Conservation (phyloP, 2,113 vertebrate species). For the Genyomyrus donnyi region DNA sequence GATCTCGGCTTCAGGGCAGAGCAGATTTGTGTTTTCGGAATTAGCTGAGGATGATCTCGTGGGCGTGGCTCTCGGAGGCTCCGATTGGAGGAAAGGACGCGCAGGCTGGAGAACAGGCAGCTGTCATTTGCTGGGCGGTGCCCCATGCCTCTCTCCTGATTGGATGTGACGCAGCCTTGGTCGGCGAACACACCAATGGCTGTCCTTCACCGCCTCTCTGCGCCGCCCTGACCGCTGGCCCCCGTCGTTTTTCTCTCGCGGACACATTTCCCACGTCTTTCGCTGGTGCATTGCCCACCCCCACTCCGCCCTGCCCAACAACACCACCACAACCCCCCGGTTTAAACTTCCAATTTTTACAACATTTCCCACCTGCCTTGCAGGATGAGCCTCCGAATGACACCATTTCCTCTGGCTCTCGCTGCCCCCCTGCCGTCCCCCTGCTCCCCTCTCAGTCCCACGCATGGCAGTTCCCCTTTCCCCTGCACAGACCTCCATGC, state of each 20-base stretch:
- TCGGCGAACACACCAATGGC: not conserved
- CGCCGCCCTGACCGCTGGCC: not conserved
- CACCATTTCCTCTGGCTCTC: slow-evolving; percentile 40
- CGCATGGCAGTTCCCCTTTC: slow-evolving; percentile 52
- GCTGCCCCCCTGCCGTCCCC: slow-evolving; percentile 31
- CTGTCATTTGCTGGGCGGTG: not conserved
- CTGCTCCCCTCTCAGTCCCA: slow-evolving; percentile 25
- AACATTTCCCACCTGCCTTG: slow-evolving; percentile 20
- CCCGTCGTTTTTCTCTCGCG: not conserved
- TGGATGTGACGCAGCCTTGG: slow-evolving; percentile 10
- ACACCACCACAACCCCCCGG: slow-evolving; percentile 25
- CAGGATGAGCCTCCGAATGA: slow-evolving; percentile 40
- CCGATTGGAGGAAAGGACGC: not conserved
- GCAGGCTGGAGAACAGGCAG: slow-evolving; percentile 6
- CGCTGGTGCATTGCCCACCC: not conserved
- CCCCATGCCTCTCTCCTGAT: not conserved
- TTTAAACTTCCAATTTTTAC: slow-evolving; percentile 31
- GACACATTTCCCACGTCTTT: not conserved
- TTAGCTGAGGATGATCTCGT: not conserved
- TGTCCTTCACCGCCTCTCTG: not conserved
- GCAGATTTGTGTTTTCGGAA: not conserved
- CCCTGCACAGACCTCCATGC: slow-evolving; percentile 11
- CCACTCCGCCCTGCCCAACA: not conserved
- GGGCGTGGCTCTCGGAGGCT: not conserved
- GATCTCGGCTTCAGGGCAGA: not conserved